Evolutionary conservation across 1,140 invertebrate species (phyloP).

Genomic region (Ctenoplectra terminalis): DNA sequence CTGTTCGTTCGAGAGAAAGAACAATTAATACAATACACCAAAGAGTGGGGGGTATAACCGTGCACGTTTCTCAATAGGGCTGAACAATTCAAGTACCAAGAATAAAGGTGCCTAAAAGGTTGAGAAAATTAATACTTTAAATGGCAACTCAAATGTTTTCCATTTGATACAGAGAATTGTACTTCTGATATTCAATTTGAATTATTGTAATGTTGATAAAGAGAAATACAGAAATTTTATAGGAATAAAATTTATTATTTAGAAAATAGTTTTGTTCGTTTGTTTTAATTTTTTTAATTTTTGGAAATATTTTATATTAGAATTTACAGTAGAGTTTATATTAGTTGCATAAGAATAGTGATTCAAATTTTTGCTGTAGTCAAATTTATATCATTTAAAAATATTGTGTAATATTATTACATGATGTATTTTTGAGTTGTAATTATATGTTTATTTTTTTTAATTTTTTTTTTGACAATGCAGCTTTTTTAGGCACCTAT

Average conservation of each 20-base stretch:
- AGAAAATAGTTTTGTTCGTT: no score
- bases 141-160: no score
- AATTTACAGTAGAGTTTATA: no score
- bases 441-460: neutral
- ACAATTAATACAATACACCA: constrained; percentile 36
- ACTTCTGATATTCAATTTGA: no score
- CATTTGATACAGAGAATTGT: no score
- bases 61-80: constrained; percentile 24
- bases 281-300: no score
- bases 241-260: no score
- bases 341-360: neutral
- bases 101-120: neutral
- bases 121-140: neutral
- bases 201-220: no score
- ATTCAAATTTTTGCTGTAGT: neutral
- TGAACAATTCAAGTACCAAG: constrained; percentile 4
- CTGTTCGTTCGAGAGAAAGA: neutral
- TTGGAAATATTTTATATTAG: neutral
- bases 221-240: no score
- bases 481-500: neutral
- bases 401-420: neutral
- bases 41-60: constrained; percentile 6
- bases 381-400: neutral
- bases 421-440: neutral
- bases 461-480: no score